These are phyloP conservation scores for Araneus ventricosus DNA, from an alignment of 1,140 invertebrate species.

Conservation along the genomic window DNA sequence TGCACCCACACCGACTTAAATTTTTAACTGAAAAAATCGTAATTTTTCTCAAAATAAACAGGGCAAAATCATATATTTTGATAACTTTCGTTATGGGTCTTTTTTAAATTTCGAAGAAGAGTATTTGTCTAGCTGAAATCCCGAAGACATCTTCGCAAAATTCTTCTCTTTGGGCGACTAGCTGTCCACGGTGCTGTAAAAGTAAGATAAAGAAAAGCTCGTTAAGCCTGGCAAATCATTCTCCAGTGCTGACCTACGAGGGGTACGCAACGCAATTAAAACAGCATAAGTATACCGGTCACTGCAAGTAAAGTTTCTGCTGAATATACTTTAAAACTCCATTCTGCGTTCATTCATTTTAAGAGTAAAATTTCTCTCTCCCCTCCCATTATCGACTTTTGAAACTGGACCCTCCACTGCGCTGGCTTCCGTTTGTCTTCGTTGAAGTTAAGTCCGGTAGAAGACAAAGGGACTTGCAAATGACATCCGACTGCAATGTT, in stretches of 20 bases:
- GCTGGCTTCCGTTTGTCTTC: conserved; percentile 57
- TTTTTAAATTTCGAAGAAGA: not conserved
- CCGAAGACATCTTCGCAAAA: not conserved
- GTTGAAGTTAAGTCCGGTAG: conserved; percentile 53
- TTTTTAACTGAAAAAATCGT: too few relatives aligned
- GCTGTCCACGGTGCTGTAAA: conserved; percentile 33
- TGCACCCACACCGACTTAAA: too few relatives aligned
- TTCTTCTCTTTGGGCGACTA: conserved; percentile 53
- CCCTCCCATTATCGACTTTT: conserved; percentile 61
- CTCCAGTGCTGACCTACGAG: conserved; percentile 36
- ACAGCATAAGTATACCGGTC: conserved; percentile 44
- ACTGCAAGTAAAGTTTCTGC: conserved; percentile 71
- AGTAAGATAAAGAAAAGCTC: conserved; percentile 61
- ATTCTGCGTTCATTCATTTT: conserved; percentile 48
- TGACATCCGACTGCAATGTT: conserved; percentile 71
- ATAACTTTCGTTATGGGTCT: not conserved
- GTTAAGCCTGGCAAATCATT: conserved; percentile 61
- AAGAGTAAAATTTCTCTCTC: conserved; percentile 55
- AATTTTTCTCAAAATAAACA: too few relatives aligned
- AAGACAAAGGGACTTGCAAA: conserved; percentile 69
- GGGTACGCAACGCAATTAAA: conserved; percentile 59
- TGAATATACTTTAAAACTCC: conserved; percentile 71
- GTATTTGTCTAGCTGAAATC: not conserved
- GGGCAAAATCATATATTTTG: too few relatives aligned
- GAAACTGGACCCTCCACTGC: conserved; percentile 44